These are phyloP conservation scores for Dryas iulia DNA, from an alignment of 1,140 invertebrate species.

Conservation along the genomic window DNA sequence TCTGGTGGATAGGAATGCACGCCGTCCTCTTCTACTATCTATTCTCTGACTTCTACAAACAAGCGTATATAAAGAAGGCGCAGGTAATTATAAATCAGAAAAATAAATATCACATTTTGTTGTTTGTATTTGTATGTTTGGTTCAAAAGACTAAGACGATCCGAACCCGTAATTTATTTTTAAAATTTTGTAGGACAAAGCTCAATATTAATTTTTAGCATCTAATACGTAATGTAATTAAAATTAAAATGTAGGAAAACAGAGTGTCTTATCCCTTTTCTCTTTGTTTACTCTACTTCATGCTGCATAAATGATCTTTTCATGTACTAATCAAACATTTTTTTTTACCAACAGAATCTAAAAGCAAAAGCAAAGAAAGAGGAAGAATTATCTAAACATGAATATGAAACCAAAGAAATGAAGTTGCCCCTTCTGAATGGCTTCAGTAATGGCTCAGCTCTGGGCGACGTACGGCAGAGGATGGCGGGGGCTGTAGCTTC, in stretches of 20 bases:
- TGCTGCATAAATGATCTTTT: too few relatives aligned
- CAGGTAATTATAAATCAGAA: slow-evolving; percentile 12
- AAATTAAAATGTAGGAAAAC: too few relatives aligned
- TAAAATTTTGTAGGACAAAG: too few relatives aligned
- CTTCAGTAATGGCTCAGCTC: slow-evolving; percentile 59
- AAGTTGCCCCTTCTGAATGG: slow-evolving; percentile 59
- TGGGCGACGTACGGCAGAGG: slow-evolving; percentile 63
- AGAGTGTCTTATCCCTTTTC: too few relatives aligned
- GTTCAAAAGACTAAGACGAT: too few relatives aligned
- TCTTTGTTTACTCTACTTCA: too few relatives aligned
- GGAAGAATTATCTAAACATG: slow-evolving; percentile 39
- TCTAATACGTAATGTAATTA: too few relatives aligned
- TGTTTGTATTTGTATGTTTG: too few relatives aligned
- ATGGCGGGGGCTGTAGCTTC: slow-evolving; percentile 70
- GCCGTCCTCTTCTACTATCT: slow-evolving; percentile 95
- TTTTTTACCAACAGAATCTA: slow-evolving; percentile 44
- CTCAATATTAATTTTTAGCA: too few relatives aligned
- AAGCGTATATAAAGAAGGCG: slow-evolving; percentile 85
- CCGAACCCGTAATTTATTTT: too few relatives aligned
- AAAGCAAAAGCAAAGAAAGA: slow-evolving; percentile 50
- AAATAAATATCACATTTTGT: background rate
- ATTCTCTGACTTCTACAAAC: slow-evolving; percentile 95
- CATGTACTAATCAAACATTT: too few relatives aligned
- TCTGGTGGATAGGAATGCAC: slow-evolving; percentile 94
- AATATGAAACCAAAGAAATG: slow-evolving; percentile 53